Evolutionary conservation across 2,797 vertebrate genomes (phyloP).

Genomic region (Microhierax caerulescens): DNA sequence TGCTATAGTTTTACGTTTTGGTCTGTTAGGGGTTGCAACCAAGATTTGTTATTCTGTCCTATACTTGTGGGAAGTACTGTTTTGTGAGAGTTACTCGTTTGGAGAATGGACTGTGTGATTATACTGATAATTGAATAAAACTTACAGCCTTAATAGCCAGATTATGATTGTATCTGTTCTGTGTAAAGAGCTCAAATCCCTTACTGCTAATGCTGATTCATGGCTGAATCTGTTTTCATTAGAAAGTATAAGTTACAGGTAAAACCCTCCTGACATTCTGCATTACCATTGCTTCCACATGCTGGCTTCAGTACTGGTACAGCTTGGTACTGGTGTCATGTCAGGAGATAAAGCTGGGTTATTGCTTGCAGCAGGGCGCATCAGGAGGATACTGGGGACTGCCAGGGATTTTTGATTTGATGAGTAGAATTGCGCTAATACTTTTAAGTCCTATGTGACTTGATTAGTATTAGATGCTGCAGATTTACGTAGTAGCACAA

Average conservation of each 20-base stretch:
- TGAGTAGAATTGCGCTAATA: not conserved
- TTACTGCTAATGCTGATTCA: not conserved
- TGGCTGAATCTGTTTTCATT: not conserved
- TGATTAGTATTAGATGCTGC: not conserved
- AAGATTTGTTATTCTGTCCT: not conserved
- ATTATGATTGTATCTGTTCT: not conserved
- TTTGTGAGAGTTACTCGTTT: not conserved
- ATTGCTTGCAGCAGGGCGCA: not conserved
- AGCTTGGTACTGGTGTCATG: rapidly evolving
- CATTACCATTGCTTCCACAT: rapidly evolving
- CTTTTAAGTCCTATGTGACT: not conserved
- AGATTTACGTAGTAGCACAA: too few relatives aligned
- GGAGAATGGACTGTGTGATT: not conserved
- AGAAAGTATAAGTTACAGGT: not conserved
- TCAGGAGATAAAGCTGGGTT: not conserved
- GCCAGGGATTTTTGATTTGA: not conserved
- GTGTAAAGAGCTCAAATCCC: not conserved
- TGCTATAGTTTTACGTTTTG: not conserved
- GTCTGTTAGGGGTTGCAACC: not conserved
- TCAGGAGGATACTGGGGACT: not conserved
- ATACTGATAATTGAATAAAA: not conserved
- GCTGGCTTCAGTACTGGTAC: not conserved
- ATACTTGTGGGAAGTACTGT: too few relatives aligned
- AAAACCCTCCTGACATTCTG: rapidly evolving
- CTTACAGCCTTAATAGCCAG: not conserved